Evolutionary conservation across 2,113 vertebrate species (phyloP).

Genomic region (Tapirus terrestris): DNA sequence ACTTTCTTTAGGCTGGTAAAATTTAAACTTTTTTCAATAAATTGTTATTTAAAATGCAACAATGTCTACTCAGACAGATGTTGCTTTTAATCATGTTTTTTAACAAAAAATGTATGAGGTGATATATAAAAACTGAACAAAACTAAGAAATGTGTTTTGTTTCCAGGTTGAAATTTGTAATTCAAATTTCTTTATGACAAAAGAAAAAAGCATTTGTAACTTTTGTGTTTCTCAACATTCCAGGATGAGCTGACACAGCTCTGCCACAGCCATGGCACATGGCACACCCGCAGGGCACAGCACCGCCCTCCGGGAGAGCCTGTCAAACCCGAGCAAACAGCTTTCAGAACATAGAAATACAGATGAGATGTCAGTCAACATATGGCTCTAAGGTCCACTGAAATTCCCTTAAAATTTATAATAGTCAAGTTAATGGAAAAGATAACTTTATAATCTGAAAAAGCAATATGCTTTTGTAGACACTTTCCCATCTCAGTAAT

Average conservation of each 20-base stretch:
- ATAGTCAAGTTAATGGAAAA: slow-evolving; percentile 86
- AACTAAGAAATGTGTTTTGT: slow-evolving; percentile 47
- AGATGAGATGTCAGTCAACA: slow-evolving; percentile 76
- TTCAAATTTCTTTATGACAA: slow-evolving; percentile 58
- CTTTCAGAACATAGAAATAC: slow-evolving; percentile 54
- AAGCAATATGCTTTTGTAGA: slow-evolving; percentile 89
- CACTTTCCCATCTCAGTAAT: slow-evolving; percentile 84
- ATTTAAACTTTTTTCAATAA: slow-evolving; percentile 59
- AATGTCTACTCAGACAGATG: slow-evolving; percentile 69
- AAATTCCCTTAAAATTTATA: slow-evolving; percentile 83
- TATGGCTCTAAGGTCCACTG: slow-evolving; percentile 82
- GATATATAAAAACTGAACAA: slow-evolving; percentile 73
- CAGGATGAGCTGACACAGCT: background rate
- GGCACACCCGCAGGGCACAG: too few species aligned
- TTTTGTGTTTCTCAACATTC: slow-evolving; percentile 67
- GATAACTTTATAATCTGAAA: slow-evolving; percentile 86
- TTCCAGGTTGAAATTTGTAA: slow-evolving; percentile 71
- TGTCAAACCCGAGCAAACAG: background rate
- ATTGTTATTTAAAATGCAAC: slow-evolving; percentile 56
- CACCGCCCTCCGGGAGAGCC: background rate
- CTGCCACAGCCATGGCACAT: too few species aligned
- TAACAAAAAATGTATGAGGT: slow-evolving; percentile 28
- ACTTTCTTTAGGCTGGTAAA: slow-evolving; percentile 59
- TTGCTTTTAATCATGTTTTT: slow-evolving; percentile 54
- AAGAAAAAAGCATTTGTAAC: slow-evolving; percentile 75